phyloP scores from a whole-genome alignment of 2,888 invertebrate species.

The Chrysina gloriosa region DNA sequence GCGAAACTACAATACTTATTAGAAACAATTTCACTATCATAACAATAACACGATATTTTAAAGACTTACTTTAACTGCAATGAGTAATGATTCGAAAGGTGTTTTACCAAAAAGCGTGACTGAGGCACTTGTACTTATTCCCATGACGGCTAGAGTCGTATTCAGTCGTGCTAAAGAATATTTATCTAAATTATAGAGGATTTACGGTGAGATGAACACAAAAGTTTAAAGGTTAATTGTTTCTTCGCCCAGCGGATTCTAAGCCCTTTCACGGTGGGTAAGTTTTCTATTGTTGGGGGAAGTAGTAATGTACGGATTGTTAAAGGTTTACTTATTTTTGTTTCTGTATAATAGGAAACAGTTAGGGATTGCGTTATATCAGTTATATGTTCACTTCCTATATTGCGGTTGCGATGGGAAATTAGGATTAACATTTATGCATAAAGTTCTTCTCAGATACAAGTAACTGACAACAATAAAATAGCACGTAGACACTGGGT shows the following conservation, averaged over 20 bases:
- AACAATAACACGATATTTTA: no score
- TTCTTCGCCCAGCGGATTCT: constrained; percentile 4
- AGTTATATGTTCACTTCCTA: no score
- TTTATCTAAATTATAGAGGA: constrained; percentile 23
- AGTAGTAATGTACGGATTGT: no score
- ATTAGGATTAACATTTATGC: no score
- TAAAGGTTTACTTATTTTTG: no score
- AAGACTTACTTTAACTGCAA: neutral
- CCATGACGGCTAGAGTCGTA: constrained; percentile 12
- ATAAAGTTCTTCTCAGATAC: no score
- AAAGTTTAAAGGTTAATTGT: constrained; percentile 30
- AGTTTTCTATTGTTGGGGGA: neutral
- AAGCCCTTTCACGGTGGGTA: constrained; percentile 4
- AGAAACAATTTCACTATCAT: no score
- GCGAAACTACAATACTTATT: no score
- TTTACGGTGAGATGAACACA: constrained; percentile 32
- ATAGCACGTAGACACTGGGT: no score
- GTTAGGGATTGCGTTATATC: neutral
- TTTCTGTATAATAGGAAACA: neutral
- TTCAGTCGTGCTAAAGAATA: neutral
- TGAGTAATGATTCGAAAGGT: no score
- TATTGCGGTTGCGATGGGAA: no score
- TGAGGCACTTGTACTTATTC: neutral
- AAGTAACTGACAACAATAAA: no score
- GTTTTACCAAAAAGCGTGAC: constrained; percentile 2